Percentiles rank a stretch among this genome's conserved stretches.
phyloP scores from a whole-genome alignment of 2,113 vertebrate species.

The Sinocyclocheilus maitianheensis region DNA sequence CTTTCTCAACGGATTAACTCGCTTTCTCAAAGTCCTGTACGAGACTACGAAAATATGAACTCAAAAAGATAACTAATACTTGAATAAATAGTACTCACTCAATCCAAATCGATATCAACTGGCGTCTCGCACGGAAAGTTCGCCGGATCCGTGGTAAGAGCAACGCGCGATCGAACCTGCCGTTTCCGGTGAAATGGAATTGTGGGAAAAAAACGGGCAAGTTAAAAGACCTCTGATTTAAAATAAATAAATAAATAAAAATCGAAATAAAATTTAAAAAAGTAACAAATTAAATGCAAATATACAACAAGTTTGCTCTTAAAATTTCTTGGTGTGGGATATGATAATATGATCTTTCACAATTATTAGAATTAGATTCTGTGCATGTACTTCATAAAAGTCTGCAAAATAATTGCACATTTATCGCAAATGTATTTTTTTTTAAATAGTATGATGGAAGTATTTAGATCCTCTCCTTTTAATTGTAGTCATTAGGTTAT shows the following conservation, averaged over 20 bases:
- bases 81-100: conserved; percentile 30
- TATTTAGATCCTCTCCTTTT: neutral
- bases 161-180: conserved; percentile 12
- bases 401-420: neutral
- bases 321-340: no score
- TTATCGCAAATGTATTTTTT: no score
- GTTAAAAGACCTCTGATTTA: conserved; percentile 38
- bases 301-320: no score
- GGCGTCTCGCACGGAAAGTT: conserved; percentile 42
- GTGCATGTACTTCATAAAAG: no score
- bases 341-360: neutral
- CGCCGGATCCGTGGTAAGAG: conserved; percentile 48
- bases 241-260: neutral
- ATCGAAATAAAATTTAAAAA: no score
- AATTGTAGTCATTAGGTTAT: neutral
- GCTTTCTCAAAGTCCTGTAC: neutral
- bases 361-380: neutral
- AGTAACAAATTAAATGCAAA: neutral
- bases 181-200: conserved; percentile 44
- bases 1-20: neutral
- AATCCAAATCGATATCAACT: conserved; percentile 34
- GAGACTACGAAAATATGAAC: neutral
- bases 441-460: neutral
- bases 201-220: conserved; percentile 36
- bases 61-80: neutral